phyloP scores from a whole-genome alignment of 1,140 invertebrate species.

The Octopus sinensis region DNA sequence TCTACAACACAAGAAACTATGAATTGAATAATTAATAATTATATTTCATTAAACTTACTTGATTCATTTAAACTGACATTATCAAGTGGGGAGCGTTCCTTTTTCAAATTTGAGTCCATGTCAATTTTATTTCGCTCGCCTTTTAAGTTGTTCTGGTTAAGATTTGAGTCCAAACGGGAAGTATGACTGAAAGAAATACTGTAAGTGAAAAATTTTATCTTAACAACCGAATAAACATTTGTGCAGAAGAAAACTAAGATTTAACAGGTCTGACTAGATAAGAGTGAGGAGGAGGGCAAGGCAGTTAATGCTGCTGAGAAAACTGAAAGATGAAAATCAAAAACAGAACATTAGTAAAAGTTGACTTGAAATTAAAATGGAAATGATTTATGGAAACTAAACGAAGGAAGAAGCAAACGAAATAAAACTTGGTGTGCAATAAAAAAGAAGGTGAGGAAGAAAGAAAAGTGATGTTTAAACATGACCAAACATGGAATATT shows the following conservation, averaged over 20 bases:
- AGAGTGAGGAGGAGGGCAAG: neutral
- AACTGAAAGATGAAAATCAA: neutral
- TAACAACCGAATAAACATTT: constrained; percentile 17
- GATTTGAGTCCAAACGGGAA: constrained; percentile 38
- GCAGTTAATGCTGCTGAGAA: neutral
- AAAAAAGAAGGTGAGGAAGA: no score
- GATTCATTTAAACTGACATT: constrained; percentile 16
- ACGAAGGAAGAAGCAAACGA: no score
- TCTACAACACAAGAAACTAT: no score
- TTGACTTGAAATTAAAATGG: no score
- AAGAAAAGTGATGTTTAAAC: no score
- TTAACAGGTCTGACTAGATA: neutral
- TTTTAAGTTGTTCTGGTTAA: constrained; percentile 51
- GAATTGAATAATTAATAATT: neutral
- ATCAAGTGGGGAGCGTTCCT: constrained; percentile 15
- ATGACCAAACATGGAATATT: no score
- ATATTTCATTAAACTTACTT: constrained; percentile 7
- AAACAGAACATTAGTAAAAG: neutral
- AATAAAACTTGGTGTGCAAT: no score
- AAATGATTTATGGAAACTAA: no score
- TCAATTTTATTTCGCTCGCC: constrained; percentile 45
- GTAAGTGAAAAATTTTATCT: constrained; percentile 38
- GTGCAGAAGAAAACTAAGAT: neutral
- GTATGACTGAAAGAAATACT: constrained; percentile 53
- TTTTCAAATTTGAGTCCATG: constrained; percentile 30